Evolutionary conservation across 2,797 vertebrate species (phyloP).

Genomic region (Buceros bicornis): DNA sequence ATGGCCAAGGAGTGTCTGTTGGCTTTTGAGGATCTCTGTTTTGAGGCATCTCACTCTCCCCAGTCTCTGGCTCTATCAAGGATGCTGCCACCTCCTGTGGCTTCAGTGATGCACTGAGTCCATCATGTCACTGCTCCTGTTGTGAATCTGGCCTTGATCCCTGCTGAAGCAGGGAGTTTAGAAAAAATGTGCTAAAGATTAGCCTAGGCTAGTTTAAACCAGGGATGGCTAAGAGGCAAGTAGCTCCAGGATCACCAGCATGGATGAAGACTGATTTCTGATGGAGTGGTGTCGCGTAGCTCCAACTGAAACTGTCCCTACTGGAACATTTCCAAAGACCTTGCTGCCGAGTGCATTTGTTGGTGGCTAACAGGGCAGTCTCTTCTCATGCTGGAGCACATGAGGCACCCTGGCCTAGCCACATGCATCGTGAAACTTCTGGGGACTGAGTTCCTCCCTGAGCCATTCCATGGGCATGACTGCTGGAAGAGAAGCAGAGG

Average conservation of each 20-base stretch:
- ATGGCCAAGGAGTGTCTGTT: not conserved
- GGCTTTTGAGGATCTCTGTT: not conserved
- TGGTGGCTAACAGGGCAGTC: not conserved
- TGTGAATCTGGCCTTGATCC: not conserved
- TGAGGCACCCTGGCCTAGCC: accelerated
- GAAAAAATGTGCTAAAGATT: not conserved
- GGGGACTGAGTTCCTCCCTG: not conserved
- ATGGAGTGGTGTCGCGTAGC: not conserved
- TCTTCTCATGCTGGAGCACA: not conserved
- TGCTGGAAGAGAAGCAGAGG: not conserved
- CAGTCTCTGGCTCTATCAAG: not conserved
- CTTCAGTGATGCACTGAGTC: not conserved
- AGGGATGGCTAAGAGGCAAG: not conserved
- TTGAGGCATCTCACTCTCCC: accelerated
- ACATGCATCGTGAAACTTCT: not conserved
- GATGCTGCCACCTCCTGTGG: not conserved
- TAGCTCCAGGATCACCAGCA: not conserved
- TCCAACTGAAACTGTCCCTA: not conserved
- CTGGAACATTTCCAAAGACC: not conserved
- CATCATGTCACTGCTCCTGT: not conserved
- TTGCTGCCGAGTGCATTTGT: not conserved
- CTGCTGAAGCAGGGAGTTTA: not conserved
- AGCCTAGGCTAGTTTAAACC: not conserved
- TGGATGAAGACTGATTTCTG: not conserved
- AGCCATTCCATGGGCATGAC: accelerated